Evolutionary conservation across 2,888 invertebrate species (phyloP).

Genomic region (Zygothrica quintamaculata): DNA sequence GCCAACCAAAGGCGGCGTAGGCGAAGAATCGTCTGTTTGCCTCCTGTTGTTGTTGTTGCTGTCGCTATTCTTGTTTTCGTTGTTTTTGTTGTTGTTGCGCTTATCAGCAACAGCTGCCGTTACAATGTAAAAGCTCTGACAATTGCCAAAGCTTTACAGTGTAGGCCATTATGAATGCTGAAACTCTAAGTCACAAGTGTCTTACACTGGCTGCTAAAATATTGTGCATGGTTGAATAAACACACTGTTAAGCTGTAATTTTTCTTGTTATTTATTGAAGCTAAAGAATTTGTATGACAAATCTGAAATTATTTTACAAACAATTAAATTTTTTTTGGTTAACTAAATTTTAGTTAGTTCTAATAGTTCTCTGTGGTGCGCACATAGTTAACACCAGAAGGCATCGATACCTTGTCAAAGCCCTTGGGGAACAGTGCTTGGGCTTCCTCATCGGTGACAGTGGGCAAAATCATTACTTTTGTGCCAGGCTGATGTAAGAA

Average conservation of each 20-base stretch:
- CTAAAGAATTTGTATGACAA: too few species aligned
- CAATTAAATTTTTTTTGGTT: background rate
- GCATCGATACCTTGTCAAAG: slow-evolving; percentile 88
- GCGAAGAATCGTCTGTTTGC: slow-evolving; percentile 20
- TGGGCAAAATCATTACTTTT: slow-evolving; percentile 92
- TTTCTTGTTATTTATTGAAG: background rate
- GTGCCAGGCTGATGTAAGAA: slow-evolving; percentile 86
- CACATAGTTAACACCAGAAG: slow-evolving; percentile 91
- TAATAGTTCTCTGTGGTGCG: slow-evolving; percentile 89
- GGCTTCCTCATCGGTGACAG: slow-evolving; percentile 88
- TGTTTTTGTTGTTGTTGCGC: slow-evolving; percentile 24
- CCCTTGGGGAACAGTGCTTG: slow-evolving; percentile 89
- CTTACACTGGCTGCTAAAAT: slow-evolving; percentile 32
- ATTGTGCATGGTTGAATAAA: slow-evolving; percentile 8
- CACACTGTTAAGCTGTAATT: slow-evolving; percentile 20
- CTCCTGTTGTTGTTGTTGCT: slow-evolving; percentile 17
- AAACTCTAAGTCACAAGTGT: slow-evolving; percentile 25
- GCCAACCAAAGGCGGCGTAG: slow-evolving; percentile 35
- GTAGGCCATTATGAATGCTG: background rate
- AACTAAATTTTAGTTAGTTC: slow-evolving; percentile 32
- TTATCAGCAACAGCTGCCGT: slow-evolving; percentile 69
- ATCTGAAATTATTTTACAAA: too few species aligned
- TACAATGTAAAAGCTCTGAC: slow-evolving; percentile 11
- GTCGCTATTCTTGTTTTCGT: slow-evolving; percentile 2
- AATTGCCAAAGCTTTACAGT: slow-evolving; percentile 12